phyloP scores from a whole-genome alignment of 2,888 invertebrate species.

The Thyatira batis region DNA sequence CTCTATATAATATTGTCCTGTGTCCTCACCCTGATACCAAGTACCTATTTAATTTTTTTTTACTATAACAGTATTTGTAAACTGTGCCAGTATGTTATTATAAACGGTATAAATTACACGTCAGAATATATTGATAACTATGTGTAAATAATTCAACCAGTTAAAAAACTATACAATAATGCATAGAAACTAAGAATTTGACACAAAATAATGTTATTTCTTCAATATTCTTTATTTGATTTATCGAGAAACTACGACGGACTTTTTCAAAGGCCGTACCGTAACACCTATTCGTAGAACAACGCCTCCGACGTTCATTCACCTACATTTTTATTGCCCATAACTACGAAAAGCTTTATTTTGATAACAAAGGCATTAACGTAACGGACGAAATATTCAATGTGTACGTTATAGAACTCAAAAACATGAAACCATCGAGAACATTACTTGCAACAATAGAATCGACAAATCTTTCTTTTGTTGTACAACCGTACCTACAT shows the following conservation, averaged over 20 bases:
- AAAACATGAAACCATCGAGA: constrained; percentile 34
- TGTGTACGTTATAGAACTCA: background rate
- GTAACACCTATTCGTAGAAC: constrained; percentile 33
- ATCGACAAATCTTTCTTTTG: constrained; percentile 49
- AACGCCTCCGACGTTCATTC: constrained; percentile 37
- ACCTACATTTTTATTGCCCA: constrained; percentile 25
- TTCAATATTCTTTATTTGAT: no score
- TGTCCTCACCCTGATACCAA: no score
- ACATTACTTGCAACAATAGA: constrained; percentile 38
- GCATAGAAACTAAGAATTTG: no score
- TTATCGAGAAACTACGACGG: constrained; percentile 25
- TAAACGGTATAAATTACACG: no score
- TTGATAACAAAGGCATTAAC: constrained; percentile 2
- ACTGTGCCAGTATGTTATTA: no score
- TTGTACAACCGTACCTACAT: constrained; percentile 37
- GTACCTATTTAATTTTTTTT: no score
- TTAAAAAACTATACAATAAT: no score
- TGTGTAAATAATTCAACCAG: no score
- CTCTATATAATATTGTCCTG: no score
- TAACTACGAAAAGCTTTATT: constrained; percentile 5
- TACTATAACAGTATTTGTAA: no score
- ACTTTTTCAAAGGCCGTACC: constrained; percentile 28
- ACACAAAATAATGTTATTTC: no score
- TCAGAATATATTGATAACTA: no score
- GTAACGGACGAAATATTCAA: background rate